Evolutionary conservation across 2,797 vertebrate genomes (phyloP).

Genomic region (Sandelia bainsii): DNA sequence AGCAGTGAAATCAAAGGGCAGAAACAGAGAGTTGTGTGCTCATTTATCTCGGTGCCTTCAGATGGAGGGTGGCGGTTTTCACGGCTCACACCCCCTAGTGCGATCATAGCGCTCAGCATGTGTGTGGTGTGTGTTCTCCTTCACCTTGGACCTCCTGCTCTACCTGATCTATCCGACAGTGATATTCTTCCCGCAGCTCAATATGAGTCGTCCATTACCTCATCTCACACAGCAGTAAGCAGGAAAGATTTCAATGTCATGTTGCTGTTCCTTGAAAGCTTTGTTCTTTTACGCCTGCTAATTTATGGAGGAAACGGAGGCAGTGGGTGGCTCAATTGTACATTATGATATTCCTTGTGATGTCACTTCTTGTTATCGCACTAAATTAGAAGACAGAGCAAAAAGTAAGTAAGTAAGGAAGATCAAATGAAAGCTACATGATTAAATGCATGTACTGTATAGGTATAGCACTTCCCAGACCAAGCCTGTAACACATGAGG

Average conservation of each 20-base stretch:
- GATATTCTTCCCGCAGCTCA: constrained; percentile 30
- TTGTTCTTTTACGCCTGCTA: constrained; percentile 68
- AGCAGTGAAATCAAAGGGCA: constrained; percentile 69
- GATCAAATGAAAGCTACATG: constrained; percentile 51
- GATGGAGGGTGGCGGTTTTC: constrained; percentile 60
- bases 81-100: constrained; percentile 55
- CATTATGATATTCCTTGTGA: constrained; percentile 78
- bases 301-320: constrained; percentile 70
- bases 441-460: constrained; percentile 44
- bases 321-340: constrained; percentile 72
- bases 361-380: constrained; percentile 72
- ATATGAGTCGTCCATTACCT: constrained; percentile 53
- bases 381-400: constrained; percentile 41
- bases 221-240: constrained; percentile 35
- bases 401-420: constrained; percentile 2
- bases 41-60: constrained; percentile 70
- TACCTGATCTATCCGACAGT: constrained; percentile 28
- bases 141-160: constrained; percentile 61
- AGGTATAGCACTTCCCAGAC: constrained; percentile 37
- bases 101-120: constrained; percentile 40
- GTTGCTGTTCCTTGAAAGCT: constrained; percentile 60
- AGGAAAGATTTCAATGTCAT: constrained; percentile 44
- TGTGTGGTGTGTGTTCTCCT: constrained; percentile 28
- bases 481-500: neutral
- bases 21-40: constrained; percentile 62